Percentiles rank a stretch among this genome's conserved stretches.
Evolutionary conservation across 2,113 vertebrate genomes (phyloP).

Genomic region (Oreochromis niloticus): DNA sequence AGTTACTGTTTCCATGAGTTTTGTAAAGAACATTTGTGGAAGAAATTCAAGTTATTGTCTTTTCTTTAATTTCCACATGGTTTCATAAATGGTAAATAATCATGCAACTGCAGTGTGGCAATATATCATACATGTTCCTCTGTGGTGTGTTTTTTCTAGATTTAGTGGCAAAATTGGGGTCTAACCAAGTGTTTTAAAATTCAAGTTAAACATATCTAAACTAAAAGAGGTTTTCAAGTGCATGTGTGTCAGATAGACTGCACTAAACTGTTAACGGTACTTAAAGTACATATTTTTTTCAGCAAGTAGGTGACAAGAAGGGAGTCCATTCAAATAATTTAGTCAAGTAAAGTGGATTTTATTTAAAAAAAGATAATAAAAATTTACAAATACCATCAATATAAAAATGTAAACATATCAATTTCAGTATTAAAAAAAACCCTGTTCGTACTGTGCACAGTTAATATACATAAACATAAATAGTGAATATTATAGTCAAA

Average conservation of each 20-base stretch:
- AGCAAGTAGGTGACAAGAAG: neutral
- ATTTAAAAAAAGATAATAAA: neutral
- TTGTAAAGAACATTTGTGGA: neutral
- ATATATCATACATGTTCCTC: neutral
- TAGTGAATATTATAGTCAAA: neutral
- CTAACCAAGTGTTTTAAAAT: neutral
- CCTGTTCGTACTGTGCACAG: neutral
- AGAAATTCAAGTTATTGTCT: neutral
- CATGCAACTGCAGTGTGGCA: neutral
- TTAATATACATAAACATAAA: neutral
- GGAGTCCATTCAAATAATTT: neutral
- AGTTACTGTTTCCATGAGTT: neutral
- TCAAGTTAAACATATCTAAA: neutral
- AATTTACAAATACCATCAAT: neutral
- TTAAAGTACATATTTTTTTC: neutral
- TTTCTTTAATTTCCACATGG: neutral
- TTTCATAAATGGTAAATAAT: neutral
- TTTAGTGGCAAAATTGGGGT: neutral
- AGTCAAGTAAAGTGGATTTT: neutral
- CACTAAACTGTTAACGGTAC: neutral
- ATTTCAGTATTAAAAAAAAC: neutral
- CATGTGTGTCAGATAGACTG: neutral
- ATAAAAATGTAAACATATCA: neutral
- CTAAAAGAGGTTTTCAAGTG: neutral
- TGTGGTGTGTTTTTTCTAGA: neutral